Conservation (phyloP, 2,113 vertebrate species). For the Macaca fascicularis region DNA sequence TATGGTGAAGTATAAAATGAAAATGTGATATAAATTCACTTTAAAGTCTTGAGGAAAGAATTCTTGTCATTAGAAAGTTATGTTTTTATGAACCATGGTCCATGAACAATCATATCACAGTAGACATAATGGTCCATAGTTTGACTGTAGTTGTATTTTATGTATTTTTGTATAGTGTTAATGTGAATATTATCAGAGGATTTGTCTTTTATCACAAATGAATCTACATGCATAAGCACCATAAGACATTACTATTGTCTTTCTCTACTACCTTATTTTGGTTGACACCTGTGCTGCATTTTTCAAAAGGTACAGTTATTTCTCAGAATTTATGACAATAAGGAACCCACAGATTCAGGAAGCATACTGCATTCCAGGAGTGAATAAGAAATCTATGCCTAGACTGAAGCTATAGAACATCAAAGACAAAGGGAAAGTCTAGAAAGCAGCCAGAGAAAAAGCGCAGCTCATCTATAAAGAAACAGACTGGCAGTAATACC, state of each 20-base stretch:
- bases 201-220: background rate
- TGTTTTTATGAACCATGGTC: background rate
- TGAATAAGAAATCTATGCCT: background rate
- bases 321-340: background rate
- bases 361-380: background rate
- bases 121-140: background rate
- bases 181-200: background rate
- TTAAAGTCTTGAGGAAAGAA: background rate
- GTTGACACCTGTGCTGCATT: background rate
- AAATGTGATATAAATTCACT: background rate
- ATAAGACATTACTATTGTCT: background rate
- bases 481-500: background rate
- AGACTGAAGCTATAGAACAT: background rate
- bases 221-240: background rate
- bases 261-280: background rate
- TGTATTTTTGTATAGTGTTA: constrained; percentile 13
- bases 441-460: background rate
- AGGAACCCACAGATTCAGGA: background rate
- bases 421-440: background rate
- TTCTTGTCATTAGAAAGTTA: background rate
- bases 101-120: background rate
- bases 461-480: background rate
- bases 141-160: background rate
- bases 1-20: background rate
- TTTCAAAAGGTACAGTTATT: constrained; percentile 18